A percentile compares a stretch with the other conserved stretches of the same genome.
These are phyloP conservation scores for Gallinago undulata DNA, from an alignment of 2,113 vertebrate genomes.

Conservation along the genomic window DNA sequence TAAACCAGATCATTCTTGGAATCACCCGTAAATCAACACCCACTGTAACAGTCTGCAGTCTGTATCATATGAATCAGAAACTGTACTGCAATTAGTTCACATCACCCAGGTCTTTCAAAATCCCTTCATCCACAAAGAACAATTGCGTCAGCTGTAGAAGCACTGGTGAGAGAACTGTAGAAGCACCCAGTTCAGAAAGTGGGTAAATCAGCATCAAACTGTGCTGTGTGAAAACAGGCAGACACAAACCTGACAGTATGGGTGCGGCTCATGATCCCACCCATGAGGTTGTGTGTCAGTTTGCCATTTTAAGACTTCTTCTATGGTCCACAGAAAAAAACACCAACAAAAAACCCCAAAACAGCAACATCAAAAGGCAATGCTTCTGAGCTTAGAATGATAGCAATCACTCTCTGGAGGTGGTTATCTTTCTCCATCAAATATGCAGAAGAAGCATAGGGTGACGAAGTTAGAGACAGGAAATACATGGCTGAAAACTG, in stretches of 20 bases:
- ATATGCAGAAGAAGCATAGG: neutral
- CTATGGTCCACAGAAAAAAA: neutral
- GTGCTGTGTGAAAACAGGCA: neutral
- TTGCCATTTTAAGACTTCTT: neutral
- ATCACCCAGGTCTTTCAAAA: conserved; percentile 12
- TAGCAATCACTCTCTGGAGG: neutral
- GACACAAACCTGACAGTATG: neutral
- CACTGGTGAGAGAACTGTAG: neutral
- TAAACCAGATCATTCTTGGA: neutral
- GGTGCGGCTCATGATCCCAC: neutral
- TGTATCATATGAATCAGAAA: neutral
- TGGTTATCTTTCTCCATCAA: neutral
- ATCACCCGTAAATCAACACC: neutral
- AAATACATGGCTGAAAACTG: neutral
- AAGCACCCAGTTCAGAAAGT: neutral
- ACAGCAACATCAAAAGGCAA: neutral
- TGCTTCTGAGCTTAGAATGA: neutral
- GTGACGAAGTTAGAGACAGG: neutral
- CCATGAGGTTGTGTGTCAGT: neutral
- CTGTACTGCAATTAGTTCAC: neutral
- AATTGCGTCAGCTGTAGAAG: neutral
- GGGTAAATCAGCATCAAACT: neutral
- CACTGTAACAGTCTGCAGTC: neutral
- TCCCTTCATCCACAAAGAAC: neutral
- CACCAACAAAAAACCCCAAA: too few species aligned